Evolutionary conservation across 2,113 vertebrate genomes (phyloP).

Genomic region (Laterallus jamaicensis): DNA sequence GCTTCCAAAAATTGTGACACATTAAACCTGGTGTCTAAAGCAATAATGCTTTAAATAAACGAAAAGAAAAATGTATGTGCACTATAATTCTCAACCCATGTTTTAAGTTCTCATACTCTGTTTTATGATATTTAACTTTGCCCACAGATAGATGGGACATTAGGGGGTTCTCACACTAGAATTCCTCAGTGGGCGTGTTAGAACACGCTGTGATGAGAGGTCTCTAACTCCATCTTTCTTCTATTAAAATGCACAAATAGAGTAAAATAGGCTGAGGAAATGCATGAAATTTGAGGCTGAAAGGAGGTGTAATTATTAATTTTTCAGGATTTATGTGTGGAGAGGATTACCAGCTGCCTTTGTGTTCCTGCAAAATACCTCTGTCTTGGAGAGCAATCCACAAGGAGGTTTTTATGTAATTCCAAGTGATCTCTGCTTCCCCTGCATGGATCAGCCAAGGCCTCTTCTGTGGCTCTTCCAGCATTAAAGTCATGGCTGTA

Average conservation of each 20-base stretch:
- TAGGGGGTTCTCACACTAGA: neutral
- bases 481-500: neutral
- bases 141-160: neutral
- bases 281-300: neutral
- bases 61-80: neutral
- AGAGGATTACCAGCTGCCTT: constrained; percentile 18
- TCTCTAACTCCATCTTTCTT: neutral
- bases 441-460: neutral
- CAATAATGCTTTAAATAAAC: neutral
- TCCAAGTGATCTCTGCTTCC: neutral
- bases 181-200: neutral
- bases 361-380: neutral
- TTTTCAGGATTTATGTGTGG: neutral
- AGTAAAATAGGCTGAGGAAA: neutral
- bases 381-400: neutral
- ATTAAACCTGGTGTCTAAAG: neutral
- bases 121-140: neutral
- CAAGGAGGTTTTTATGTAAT: neutral
- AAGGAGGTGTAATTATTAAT: neutral
- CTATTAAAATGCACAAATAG: neutral
- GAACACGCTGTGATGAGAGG: neutral
- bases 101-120: neutral
- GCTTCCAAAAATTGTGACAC: neutral
- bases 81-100: neutral
- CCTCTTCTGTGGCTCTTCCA: neutral